These are phyloP conservation scores for Sarcophaga peregrina DNA, from an alignment of 1,140 invertebrate species.

Conservation along the genomic window DNA sequence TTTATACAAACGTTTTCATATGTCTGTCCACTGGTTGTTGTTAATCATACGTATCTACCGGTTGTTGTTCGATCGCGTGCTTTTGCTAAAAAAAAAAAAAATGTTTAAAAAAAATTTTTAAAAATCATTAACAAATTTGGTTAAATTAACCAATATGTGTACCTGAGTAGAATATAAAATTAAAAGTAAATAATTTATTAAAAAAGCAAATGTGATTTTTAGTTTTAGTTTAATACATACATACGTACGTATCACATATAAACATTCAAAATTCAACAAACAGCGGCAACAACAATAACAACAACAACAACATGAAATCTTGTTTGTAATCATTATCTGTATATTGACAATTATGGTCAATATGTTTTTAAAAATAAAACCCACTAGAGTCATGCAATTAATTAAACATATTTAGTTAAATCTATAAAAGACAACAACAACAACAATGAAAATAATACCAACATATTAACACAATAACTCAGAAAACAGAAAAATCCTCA, in stretches of 20 bases:
- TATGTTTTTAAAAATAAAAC: constrained; percentile 29
- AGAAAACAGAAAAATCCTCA: background rate
- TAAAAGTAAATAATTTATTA: constrained; percentile 33
- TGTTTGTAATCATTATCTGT: constrained; percentile 36
- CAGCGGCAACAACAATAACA: background rate
- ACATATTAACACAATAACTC: background rate
- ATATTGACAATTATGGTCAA: constrained; percentile 38
- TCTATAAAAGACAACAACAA: constrained; percentile 2
- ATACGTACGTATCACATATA: background rate
- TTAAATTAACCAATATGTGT: constrained; percentile 29
- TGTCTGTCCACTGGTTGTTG: background rate
- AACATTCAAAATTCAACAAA: background rate
- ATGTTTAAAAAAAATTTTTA: background rate
- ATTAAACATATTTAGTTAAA: constrained; percentile 40
- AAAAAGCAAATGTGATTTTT: background rate
- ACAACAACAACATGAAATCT: background rate
- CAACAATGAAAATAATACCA: constrained; percentile 4
- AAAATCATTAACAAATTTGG: constrained; percentile 40
- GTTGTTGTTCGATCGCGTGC: constrained; percentile 36
- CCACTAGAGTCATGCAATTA: constrained; percentile 36
- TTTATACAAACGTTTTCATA: background rate
- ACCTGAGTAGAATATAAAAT: constrained; percentile 35
- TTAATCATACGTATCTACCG: constrained; percentile 35
- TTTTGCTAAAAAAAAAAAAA: background rate
- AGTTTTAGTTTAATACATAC: background rate